A percentile compares a stretch with the other conserved stretches of the same genome.
phyloP scores from a whole-genome alignment of 2,888 invertebrate genomes.

The Bhutanitis thaidina region DNA sequence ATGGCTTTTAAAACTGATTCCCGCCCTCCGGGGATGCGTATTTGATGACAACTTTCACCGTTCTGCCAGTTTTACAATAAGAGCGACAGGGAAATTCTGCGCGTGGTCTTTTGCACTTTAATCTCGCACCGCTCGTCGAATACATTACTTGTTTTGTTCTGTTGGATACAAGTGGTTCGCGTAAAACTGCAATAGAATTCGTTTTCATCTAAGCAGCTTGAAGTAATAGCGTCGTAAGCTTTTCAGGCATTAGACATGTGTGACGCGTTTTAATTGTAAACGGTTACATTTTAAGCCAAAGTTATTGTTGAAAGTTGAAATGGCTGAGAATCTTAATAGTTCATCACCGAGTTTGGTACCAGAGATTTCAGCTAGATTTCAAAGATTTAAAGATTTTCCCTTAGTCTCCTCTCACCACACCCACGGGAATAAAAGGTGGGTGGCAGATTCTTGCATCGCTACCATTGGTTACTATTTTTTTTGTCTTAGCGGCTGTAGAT shows the following conservation, averaged over 20 bases:
- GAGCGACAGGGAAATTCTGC: slow-evolving; percentile 33
- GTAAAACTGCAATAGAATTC: slow-evolving; percentile 26
- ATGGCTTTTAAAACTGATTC: slow-evolving; percentile 80
- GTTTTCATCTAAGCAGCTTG: slow-evolving; percentile 13
- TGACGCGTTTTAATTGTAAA: no score
- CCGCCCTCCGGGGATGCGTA: slow-evolving; percentile 73
- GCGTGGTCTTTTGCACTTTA: slow-evolving; percentile 34
- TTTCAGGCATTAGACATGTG: slow-evolving; percentile 33
- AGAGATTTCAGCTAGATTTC: no score
- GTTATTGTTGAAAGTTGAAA: no score
- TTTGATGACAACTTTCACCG: slow-evolving; percentile 76
- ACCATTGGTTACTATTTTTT: no score
- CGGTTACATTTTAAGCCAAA: no score
- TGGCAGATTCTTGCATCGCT: no score
- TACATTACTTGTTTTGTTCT: slow-evolving; percentile 24
- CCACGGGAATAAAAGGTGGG: no score
- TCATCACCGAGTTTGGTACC: no score
- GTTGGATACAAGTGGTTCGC: slow-evolving; percentile 4
- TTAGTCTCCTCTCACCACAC: no score
- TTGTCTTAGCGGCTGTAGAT: no score
- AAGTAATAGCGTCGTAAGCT: slow-evolving; percentile 21
- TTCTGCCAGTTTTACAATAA: slow-evolving; percentile 44
- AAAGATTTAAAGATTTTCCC: no score
- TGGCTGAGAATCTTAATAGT: no score
- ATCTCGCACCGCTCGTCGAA: slow-evolving; percentile 24